phyloP scores from a whole-genome alignment of 2,113 vertebrate species.

The Furnarius figulus region DNA sequence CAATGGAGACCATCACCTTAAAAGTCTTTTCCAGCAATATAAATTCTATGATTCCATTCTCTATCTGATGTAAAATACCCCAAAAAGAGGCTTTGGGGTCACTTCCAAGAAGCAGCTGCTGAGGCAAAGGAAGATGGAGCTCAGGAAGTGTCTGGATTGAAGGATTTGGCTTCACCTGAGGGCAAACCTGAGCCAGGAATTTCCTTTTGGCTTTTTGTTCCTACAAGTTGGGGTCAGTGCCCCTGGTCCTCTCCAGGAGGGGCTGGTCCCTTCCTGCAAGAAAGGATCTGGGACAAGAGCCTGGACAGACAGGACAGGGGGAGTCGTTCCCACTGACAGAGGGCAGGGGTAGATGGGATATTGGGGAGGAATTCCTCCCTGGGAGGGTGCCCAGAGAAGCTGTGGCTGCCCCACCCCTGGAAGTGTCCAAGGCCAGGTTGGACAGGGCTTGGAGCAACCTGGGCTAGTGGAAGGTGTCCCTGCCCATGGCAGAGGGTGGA shows the following conservation, averaged over 20 bases:
- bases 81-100: not conserved
- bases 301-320: not conserved
- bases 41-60: not conserved
- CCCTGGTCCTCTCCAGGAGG: not conserved
- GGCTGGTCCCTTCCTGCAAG: not conserved
- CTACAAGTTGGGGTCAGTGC: rapidly evolving
- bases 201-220: not conserved
- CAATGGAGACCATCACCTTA: not conserved
- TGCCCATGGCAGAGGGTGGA: not conserved
- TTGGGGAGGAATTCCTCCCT: not conserved
- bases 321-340: not conserved
- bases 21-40: not conserved
- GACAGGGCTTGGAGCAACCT: rapidly evolving
- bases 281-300: not conserved
- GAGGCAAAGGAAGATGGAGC: not conserved
- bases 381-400: not conserved
- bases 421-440: not conserved
- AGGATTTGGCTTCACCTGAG: not conserved
- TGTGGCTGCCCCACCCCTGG: not conserved
- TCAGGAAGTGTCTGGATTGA: not conserved
- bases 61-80: not conserved
- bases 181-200: not conserved
- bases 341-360: not conserved
- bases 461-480: not conserved
- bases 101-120: not conserved